phyloP scores from a whole-genome alignment of 2,113 vertebrate genomes.

The Callipepla squamata region DNA sequence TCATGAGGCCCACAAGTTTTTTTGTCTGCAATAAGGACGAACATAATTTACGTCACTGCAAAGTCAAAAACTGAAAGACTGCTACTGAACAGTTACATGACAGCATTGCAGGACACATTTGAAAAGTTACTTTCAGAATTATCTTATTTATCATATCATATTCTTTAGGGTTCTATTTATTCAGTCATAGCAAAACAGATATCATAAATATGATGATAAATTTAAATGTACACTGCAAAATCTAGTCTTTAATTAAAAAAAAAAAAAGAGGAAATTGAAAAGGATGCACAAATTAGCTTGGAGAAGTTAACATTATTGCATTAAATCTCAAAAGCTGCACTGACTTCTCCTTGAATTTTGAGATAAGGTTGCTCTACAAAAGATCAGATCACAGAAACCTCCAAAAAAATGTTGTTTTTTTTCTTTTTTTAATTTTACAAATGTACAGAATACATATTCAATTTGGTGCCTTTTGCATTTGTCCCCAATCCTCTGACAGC shows the following conservation, averaged over 20 bases:
- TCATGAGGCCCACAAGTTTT: constrained; percentile 98
- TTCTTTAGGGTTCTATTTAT: background rate
- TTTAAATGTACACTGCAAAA: background rate
- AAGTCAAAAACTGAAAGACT: background rate
- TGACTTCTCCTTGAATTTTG: background rate
- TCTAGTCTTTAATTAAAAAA: background rate
- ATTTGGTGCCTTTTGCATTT: background rate
- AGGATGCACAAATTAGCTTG: background rate
- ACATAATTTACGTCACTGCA: background rate
- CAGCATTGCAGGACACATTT: background rate
- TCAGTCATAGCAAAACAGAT: background rate
- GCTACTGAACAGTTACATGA: background rate
- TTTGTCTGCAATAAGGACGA: constrained; percentile 87
- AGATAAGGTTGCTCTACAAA: background rate
- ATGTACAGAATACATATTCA: background rate
- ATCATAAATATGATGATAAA: background rate
- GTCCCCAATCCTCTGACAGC: background rate
- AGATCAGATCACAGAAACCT: background rate
- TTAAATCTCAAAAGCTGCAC: background rate
- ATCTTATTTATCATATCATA: background rate
- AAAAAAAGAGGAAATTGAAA: background rate
- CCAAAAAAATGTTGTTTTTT: background rate
- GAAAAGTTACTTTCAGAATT: background rate
- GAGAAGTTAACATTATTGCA: background rate
- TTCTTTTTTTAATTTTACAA: background rate